Conservation (phyloP, 1,140 invertebrate species). For the Saccostrea echinata region DNA sequence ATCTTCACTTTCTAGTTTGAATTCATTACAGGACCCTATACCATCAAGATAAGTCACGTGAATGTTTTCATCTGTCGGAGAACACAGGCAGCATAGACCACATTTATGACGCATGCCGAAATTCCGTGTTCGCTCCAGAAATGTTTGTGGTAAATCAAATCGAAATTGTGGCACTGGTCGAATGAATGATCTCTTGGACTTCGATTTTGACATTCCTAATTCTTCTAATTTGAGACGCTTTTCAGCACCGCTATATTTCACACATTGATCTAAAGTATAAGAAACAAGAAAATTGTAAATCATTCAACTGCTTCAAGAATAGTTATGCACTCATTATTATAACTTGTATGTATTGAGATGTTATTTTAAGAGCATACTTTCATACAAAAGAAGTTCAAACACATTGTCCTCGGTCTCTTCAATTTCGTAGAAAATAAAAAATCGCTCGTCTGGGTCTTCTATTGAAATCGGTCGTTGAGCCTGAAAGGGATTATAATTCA, state of each 20-base stretch:
- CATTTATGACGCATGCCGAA: neutral
- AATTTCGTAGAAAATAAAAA: slow-evolving; percentile 17
- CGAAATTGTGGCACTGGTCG: neutral
- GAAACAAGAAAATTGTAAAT: neutral
- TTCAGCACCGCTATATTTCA: neutral
- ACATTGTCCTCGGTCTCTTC: neutral
- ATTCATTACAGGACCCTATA: neutral
- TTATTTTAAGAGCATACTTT: neutral
- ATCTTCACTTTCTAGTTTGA: neutral
- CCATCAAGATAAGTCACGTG: neutral
- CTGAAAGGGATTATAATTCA: neutral
- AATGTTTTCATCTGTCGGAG: neutral
- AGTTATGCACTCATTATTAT: neutral
- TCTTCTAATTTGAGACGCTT: neutral
- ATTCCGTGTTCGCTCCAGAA: too few species aligned
- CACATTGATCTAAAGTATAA: neutral
- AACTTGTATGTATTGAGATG: neutral
- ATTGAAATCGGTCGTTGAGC: neutral
- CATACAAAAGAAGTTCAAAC: neutral
- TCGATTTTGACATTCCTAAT: neutral
- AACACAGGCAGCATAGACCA: neutral
- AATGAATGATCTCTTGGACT: slow-evolving; percentile 11
- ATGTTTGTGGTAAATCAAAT: neutral
- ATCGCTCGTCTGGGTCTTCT: neutral
- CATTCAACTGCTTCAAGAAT: neutral